phyloP scores from a whole-genome alignment of 2,113 vertebrate species.

The Carassius carassius region DNA sequence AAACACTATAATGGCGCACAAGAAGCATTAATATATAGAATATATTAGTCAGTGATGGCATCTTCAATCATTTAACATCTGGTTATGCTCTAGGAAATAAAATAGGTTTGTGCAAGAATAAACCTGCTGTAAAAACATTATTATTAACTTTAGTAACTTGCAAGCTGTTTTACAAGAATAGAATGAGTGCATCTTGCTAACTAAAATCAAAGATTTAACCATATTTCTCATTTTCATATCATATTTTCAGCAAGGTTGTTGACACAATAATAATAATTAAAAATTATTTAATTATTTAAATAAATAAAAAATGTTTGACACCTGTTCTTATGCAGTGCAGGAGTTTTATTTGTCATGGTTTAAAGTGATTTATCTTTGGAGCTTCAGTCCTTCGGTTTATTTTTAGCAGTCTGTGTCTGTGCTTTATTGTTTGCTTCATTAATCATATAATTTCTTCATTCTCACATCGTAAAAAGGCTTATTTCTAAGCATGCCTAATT shows the following conservation, averaged over 20 bases:
- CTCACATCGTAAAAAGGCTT: background rate
- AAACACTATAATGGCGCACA: background rate
- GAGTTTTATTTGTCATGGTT: background rate
- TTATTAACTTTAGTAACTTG: background rate
- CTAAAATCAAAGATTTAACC: background rate
- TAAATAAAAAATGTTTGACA: background rate
- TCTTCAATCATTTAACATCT: background rate
- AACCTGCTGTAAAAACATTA: background rate
- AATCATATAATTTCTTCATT: background rate
- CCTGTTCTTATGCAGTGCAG: background rate
- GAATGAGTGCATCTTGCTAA: background rate
- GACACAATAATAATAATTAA: background rate
- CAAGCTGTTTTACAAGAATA: background rate
- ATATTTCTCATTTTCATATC: background rate
- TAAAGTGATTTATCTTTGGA: background rate
- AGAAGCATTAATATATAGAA: background rate
- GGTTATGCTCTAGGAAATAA: background rate
- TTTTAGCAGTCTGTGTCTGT: slow-evolving; percentile 8
- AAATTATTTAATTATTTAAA: too few relatives aligned
- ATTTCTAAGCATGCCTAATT: background rate
- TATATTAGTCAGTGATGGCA: background rate
- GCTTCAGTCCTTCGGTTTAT: background rate
- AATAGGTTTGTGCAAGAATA: background rate
- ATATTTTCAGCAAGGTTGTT: background rate
- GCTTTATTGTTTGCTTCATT: background rate